Base-by-base conservation (phyloP, 2,113 vertebrate species). In the Microtus pennsylvanicus region DNA sequence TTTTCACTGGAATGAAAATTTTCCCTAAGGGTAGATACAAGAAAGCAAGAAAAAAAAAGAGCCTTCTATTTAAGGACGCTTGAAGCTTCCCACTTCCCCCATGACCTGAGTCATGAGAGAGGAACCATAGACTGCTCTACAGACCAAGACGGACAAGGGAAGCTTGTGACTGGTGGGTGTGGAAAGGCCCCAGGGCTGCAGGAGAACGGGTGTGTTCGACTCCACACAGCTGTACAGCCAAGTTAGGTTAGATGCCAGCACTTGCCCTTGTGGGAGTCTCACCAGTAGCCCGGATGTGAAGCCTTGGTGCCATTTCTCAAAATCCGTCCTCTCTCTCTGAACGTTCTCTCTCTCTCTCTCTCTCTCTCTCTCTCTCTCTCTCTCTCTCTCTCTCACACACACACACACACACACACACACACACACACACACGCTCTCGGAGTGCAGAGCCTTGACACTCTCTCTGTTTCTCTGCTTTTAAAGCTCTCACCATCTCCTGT, bases 1-100 rank as follows among this genome's bases (percentile, higher is more conserved):
- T 95, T 96, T 89, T 96, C n/a, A 6, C 67, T 96, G 95, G 93
- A 94, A 97, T 96, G 80, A 93, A 96, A 93, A 93, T 21, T 82
- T 76, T 89, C 97, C 91, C 77, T 85, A 74, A 52, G 45, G 76
- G 63, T 74, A 87, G 85, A 97, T 88, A 95, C 83, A 94, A 97
- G 96, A 98, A 97, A 97, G 97, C 97, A 98, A 30, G 12, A 30
- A 26, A 67, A 30, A 28, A 50, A 19, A 11, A 10, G 11, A 42
- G 58, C 93, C 97, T 98, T 97, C 95, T 97, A 90, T 90, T 94
- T 95, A 98, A 90, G 38, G 87, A 30, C 42, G 1, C 52, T 69
- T 78, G 30, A 81, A 96, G 65, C 67, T 72, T 87, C n/a, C 82
- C 55, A 74, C 81, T 97, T 97, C 94, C 77, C 45, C 75, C 83